Evolutionary conservation across 2,888 invertebrate genomes (phyloP).

Genomic region (Venusia cambrica): DNA sequence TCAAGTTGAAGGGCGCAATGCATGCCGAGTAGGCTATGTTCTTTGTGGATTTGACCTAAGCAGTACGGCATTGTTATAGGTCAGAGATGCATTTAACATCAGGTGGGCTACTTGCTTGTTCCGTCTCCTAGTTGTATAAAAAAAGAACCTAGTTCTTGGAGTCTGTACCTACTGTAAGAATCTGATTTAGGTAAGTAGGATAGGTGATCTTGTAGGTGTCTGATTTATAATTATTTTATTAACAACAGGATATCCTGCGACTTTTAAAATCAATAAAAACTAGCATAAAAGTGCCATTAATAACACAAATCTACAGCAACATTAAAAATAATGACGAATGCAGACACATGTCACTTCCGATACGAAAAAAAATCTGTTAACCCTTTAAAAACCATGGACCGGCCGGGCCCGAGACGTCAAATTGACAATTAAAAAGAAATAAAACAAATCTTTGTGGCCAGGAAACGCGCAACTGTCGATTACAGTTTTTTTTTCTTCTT

Average conservation of each 20-base stretch:
- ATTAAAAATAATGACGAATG: conserved; percentile 71
- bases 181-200: too few relatives aligned
- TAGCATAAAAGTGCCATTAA: conserved; percentile 26
- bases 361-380: conserved; percentile 69
- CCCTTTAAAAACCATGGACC: conserved; percentile 42
- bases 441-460: conserved; percentile 76
- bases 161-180: too few relatives aligned
- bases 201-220: too few relatives aligned
- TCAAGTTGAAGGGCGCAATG: too few relatives aligned
- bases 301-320: conserved; percentile 44
- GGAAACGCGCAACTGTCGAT: conserved; percentile 71
- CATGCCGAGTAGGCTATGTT: too few relatives aligned
- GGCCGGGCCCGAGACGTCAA: conserved; percentile 36
- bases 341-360: conserved; percentile 78
- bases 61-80: too few relatives aligned
- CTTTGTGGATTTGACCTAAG: too few relatives aligned
- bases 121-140: too few relatives aligned
- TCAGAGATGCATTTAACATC: too few relatives aligned
- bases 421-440: conserved; percentile 79
- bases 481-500: conserved; percentile 39
- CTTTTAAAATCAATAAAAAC: conserved; percentile 26
- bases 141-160: neutral
- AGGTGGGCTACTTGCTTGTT: too few relatives aligned
- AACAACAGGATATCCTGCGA: conserved; percentile 28
- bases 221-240: conserved; percentile 15